Evolutionary conservation across 2,888 invertebrate genomes (phyloP).

Genomic region (Allolobophora icterica): DNA sequence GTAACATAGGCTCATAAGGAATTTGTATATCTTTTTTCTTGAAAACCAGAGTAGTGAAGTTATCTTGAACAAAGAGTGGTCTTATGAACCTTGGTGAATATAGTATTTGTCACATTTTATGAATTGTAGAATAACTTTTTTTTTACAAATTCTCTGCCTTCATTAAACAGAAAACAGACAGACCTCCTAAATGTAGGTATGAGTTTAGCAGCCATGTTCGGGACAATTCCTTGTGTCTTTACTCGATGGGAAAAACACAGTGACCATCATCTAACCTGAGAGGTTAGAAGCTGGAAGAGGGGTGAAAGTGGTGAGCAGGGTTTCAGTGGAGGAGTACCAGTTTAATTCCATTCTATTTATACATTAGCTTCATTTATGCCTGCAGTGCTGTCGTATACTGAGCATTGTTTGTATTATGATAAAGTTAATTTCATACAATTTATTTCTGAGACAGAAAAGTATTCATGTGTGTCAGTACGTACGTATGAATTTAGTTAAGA

Average conservation of each 20-base stretch:
- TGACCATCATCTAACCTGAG: not conserved
- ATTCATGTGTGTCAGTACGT: not conserved
- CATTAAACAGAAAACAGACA: not conserved
- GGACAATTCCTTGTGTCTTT: not conserved
- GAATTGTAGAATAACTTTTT: not conserved
- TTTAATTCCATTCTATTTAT: not conserved
- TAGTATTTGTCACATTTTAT: not conserved
- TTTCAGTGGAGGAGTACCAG: not conserved
- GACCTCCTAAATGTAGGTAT: not conserved
- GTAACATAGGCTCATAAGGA: no score
- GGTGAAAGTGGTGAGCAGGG: not conserved
- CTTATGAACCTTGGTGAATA: not conserved
- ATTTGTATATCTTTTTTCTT: not conserved
- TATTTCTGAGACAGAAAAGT: not conserved
- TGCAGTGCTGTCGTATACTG: not conserved
- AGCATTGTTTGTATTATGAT: not conserved
- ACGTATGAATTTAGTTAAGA: slow-evolving; percentile 8
- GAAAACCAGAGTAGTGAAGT: not conserved
- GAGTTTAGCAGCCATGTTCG: not conserved
- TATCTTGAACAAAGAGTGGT: not conserved
- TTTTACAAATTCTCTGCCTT: not conserved
- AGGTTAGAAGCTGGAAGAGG: not conserved
- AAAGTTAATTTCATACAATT: not conserved
- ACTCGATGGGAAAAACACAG: not conserved
- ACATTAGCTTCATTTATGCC: not conserved